Evolutionary conservation across 1,140 invertebrate genomes (phyloP).

Genomic region (Argopecten irradians): DNA sequence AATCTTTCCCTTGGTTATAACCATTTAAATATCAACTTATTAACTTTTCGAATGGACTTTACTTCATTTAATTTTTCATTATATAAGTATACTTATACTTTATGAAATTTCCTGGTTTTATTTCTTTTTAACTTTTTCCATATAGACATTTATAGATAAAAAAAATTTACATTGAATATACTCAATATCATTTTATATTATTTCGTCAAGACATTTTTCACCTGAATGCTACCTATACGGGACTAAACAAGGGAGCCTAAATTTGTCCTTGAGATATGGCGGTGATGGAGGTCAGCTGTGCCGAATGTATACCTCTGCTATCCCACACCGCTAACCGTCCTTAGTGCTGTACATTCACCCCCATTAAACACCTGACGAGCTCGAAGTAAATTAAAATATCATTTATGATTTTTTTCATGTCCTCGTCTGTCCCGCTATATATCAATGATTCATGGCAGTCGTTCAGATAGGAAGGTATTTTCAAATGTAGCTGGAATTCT

Average conservation of each 20-base stretch:
- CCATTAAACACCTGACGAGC: constrained; percentile 14
- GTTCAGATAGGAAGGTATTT: constrained; percentile 1
- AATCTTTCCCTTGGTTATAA: no score
- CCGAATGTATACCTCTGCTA: neutral
- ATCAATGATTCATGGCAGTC: neutral
- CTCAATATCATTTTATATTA: no score
- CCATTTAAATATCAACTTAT: no score
- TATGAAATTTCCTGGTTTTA: no score
- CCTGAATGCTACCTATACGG: neutral
- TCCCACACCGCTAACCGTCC: no score
- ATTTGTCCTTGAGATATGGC: neutral
- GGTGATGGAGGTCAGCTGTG: neutral
- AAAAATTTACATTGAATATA: no score
- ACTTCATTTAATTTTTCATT: no score
- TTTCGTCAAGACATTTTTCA: no score
- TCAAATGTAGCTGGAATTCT: constrained; percentile 12
- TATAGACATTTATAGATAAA: no score
- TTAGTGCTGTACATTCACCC: neutral
- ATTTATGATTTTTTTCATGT: constrained; percentile 19
- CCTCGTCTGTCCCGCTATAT: neutral
- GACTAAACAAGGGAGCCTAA: neutral
- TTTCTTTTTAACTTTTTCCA: no score
- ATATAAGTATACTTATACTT: no score
- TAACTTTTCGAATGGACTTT: no score
- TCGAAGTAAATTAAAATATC: constrained; percentile 12